Evolutionary conservation across 2,888 invertebrate genomes (phyloP).

Genomic region (Bembecia ichneumoniformis): DNA sequence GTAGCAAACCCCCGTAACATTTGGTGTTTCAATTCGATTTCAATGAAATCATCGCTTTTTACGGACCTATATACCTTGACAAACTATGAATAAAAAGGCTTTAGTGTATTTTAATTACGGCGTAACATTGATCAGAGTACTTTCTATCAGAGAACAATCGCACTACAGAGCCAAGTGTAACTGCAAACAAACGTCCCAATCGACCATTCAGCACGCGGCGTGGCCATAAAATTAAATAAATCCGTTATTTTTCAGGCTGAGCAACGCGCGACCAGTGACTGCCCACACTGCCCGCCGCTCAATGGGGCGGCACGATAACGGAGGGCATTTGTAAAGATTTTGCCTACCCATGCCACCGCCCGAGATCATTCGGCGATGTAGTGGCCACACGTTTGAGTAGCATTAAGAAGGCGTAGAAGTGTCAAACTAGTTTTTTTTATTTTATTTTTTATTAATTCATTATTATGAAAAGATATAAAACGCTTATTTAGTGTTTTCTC

Average conservation of each 20-base stretch:
- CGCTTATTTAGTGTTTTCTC: no score
- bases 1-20: no score
- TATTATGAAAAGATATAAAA: no score
- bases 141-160: neutral
- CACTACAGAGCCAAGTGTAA: slow-evolving; percentile 2
- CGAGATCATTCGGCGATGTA: slow-evolving; percentile 40
- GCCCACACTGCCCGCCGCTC: slow-evolving; percentile 43
- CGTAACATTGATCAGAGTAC: no score
- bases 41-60: no score
- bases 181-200: slow-evolving; percentile 35
- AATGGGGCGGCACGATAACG: slow-evolving; percentile 67
- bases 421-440: neutral
- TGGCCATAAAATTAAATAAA: slow-evolving; percentile 71
- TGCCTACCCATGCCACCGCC: slow-evolving; percentile 40
- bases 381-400: slow-evolving; percentile 51
- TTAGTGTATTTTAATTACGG: neutral
- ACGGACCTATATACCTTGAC: no score
- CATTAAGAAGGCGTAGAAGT: slow-evolving; percentile 16
- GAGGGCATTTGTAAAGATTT: slow-evolving; percentile 71
- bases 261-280: slow-evolving; percentile 42
- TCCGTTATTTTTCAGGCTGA: slow-evolving; percentile 72
- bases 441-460: no score
- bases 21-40: no score
- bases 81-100: no score
- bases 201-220: slow-evolving; percentile 68